Conservation (phyloP, 2,888 invertebrate genomes). For the Acanthosepion pharaonis region DNA sequence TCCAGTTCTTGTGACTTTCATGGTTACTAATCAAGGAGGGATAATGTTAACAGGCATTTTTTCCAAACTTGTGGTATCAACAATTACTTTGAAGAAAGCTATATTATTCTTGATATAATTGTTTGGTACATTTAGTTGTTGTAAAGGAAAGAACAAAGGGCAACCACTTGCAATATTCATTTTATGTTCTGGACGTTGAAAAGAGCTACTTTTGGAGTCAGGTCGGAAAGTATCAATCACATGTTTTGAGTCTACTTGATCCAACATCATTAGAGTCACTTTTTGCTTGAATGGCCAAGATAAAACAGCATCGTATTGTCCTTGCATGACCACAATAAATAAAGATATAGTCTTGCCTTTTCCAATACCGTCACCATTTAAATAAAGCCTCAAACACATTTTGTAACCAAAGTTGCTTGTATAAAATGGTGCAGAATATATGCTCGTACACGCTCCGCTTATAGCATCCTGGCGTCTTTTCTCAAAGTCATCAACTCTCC, state of each 20-base stretch:
- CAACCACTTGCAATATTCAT: constrained; percentile 75
- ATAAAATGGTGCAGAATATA: constrained; percentile 71
- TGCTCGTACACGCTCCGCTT: constrained; percentile 65
- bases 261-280: constrained; percentile 71
- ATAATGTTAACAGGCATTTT: constrained; percentile 13
- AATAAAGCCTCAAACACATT: constrained; percentile 70
- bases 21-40: not conserved
- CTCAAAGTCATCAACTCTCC: constrained; percentile 70
- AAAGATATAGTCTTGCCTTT: constrained; percentile 71
- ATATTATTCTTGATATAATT: constrained; percentile 69
- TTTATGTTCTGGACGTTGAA: constrained; percentile 70
- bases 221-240: constrained; percentile 73
- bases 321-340: constrained; percentile 72
- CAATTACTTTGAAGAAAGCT: constrained; percentile 67
- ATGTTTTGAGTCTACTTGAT: constrained; percentile 70
- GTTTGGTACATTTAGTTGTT: constrained; percentile 55
- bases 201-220: constrained; percentile 71
- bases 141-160: constrained; percentile 69
- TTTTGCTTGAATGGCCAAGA: constrained; percentile 71
- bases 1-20: too few relatives aligned
- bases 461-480: constrained; percentile 67
- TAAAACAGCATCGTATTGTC: constrained; percentile 70
- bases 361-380: constrained; percentile 73
- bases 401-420: constrained; percentile 70
- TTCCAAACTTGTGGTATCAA: constrained; percentile 54